Evolutionary conservation across 2,888 invertebrate genomes (phyloP).

Genomic region (Parnassius apollo): DNA sequence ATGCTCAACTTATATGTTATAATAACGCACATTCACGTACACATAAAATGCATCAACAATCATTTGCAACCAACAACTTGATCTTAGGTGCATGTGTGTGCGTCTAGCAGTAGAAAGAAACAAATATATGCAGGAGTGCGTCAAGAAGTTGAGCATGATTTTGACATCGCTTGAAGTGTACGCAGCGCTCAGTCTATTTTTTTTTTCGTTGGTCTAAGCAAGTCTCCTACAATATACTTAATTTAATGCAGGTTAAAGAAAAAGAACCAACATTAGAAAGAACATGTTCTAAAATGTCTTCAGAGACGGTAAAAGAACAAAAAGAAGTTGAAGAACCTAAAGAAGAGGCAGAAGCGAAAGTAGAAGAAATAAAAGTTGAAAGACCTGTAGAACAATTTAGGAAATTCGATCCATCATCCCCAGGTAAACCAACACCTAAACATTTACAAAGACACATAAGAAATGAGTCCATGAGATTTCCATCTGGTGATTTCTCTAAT

Average conservation of each 20-base stretch:
- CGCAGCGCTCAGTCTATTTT: constrained; percentile 1
- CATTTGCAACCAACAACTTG: too few relatives aligned
- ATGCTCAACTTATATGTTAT: constrained; percentile 1
- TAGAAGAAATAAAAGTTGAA: constrained; percentile 62
- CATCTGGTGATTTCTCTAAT: constrained; percentile 77
- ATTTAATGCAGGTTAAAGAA: constrained; percentile 50
- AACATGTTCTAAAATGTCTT: constrained; percentile 65
- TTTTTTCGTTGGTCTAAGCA: neutral
- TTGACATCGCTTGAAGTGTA: too few relatives aligned
- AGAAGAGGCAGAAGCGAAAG: constrained; percentile 49
- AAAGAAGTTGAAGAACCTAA: constrained; percentile 45
- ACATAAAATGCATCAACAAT: neutral
- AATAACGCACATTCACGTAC: constrained; percentile 8
- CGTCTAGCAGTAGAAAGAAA: too few relatives aligned
- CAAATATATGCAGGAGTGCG: too few relatives aligned
- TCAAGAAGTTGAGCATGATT: too few relatives aligned
- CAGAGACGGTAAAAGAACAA: constrained; percentile 60
- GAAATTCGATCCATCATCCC: constrained; percentile 72
- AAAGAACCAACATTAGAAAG: constrained; percentile 67
- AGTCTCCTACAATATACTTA: neutral
- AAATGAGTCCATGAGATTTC: constrained; percentile 78
- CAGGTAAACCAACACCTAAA: constrained; percentile 75
- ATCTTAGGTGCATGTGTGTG: too few relatives aligned
- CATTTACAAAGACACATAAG: constrained; percentile 78
- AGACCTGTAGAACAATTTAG: constrained; percentile 65